These are phyloP conservation scores for Carassius auratus DNA, from an alignment of 2,113 vertebrate species.

Conservation along the genomic window DNA sequence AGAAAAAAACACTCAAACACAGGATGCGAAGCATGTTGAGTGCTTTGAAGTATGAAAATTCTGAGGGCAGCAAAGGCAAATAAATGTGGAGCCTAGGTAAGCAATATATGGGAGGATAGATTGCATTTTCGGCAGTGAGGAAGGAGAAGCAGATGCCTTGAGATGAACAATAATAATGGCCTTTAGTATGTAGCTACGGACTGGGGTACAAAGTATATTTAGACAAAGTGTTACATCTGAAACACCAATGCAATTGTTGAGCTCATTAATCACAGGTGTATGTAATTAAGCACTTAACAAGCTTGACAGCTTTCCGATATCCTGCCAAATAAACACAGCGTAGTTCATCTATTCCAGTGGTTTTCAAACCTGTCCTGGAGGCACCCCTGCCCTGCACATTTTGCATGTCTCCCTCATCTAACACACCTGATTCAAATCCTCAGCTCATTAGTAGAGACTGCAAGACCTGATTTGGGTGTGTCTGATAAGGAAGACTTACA, in stretches of 20 bases:
- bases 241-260: slow-evolving; percentile 60
- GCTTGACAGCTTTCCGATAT: slow-evolving; percentile 60
- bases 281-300: slow-evolving; percentile 68
- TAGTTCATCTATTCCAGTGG: slow-evolving; percentile 40
- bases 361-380: too few relatives aligned
- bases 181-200: not conserved
- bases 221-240: slow-evolving; percentile 44
- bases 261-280: slow-evolving; percentile 69
- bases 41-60: slow-evolving; percentile 32
- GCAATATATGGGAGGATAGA: not conserved
- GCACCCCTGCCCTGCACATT: too few relatives aligned
- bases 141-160: not conserved
- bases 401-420: too few relatives aligned
- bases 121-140: not conserved
- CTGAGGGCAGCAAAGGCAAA: not conserved
- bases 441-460: too few relatives aligned
- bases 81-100: not conserved
- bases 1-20: slow-evolving; percentile 16
- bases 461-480: too few relatives aligned
- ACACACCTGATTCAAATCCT: too few relatives aligned
- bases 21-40: not conserved
- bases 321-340: slow-evolving; percentile 52
- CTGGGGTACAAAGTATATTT: not conserved
- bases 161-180: not conserved
- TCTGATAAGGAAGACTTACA: too few relatives aligned